phyloP scores from a whole-genome alignment of 2,113 vertebrate species.

The Nothocercus nigrocapillus region DNA sequence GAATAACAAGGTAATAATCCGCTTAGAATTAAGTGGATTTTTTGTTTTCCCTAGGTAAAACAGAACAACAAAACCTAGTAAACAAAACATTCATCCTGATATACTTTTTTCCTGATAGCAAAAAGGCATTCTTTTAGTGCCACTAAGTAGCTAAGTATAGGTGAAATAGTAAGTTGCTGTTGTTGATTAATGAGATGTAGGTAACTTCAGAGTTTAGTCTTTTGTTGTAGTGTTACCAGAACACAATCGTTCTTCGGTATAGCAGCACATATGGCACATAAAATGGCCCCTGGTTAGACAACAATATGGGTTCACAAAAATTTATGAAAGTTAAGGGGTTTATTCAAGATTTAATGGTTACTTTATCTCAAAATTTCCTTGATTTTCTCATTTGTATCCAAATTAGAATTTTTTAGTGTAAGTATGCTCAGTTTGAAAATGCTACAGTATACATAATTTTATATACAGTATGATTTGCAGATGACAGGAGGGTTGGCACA shows the following conservation, averaged over 20 bases:
- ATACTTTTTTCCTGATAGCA: background rate
- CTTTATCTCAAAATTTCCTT: constrained; percentile 45
- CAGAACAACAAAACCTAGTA: background rate
- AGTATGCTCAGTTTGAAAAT: constrained; percentile 49
- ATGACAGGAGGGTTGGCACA: constrained; percentile 11
- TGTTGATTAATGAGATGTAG: constrained; percentile 59
- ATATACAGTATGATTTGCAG: background rate
- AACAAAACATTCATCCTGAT: background rate
- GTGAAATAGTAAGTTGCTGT: constrained; percentile 53
- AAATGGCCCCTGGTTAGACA: constrained; percentile 74
- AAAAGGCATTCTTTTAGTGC: background rate
- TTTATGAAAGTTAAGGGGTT: constrained; percentile 44
- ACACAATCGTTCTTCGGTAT: constrained; percentile 58
- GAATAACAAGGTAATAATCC: background rate
- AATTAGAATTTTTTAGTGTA: constrained; percentile 58
- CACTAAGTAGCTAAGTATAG: constrained; percentile 46
- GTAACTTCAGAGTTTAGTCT: constrained; percentile 61
- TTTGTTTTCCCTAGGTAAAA: background rate
- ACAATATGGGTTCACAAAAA: constrained; percentile 76
- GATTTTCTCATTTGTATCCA: constrained; percentile 55
- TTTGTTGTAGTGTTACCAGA: constrained; percentile 62
- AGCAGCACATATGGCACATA: constrained; percentile 74
- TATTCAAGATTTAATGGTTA: constrained; percentile 39
- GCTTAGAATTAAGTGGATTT: background rate
- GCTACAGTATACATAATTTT: background rate